These are phyloP conservation scores for Chesias legatella DNA, from an alignment of 2,888 invertebrate genomes.

Conservation along the genomic window DNA sequence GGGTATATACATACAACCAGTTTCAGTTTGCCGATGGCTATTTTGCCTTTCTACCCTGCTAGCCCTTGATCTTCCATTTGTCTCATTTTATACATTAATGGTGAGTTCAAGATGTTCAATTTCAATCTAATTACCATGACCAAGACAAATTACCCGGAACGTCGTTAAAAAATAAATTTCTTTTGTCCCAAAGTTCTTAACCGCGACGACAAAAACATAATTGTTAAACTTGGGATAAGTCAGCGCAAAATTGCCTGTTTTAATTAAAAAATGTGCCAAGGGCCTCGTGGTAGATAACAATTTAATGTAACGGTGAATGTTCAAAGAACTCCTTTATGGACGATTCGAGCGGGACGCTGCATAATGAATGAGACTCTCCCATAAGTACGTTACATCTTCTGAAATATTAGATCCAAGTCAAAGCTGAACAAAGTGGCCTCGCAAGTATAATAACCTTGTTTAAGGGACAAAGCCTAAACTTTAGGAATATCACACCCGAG, in stretches of 20 bases:
- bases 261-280: conserved; percentile 69
- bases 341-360: conserved; percentile 54
- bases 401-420: conserved; percentile 25
- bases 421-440: conserved; percentile 26
- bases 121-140: conserved; percentile 25
- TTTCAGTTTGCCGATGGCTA: no score
- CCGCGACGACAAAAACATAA: conserved; percentile 53
- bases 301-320: conserved; percentile 67
- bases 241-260: conserved; percentile 65
- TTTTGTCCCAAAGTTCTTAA: conserved; percentile 41
- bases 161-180: conserved; percentile 40
- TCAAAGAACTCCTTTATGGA: conserved; percentile 64
- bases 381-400: conserved; percentile 22
- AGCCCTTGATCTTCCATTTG: no score
- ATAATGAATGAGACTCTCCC: conserved; percentile 54
- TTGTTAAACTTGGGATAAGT: conserved; percentile 58
- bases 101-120: conserved; percentile 10
- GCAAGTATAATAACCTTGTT: conserved; percentile 30
- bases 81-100: neutral
- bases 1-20: no score
- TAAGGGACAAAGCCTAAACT: conserved; percentile 31
- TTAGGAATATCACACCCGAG: conserved; percentile 31
- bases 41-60: no score
- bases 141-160: conserved; percentile 28
- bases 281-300: conserved; percentile 63